Conservation (phyloP, 2,113 vertebrate species). For the Corythaixoides concolor region DNA sequence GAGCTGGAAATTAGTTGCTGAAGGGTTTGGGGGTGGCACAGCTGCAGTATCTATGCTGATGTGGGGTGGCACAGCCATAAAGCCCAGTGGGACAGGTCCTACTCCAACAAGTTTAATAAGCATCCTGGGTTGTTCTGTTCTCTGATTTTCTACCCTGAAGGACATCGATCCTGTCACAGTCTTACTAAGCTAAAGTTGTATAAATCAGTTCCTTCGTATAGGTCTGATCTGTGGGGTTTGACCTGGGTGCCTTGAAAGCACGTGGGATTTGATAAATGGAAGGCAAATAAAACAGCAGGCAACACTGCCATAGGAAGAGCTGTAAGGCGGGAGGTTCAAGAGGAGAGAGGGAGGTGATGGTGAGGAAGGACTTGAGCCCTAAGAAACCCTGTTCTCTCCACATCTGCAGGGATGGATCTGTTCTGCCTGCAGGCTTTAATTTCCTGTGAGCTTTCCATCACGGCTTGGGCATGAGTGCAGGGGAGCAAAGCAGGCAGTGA, state of each 20-base stretch:
- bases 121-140: background rate
- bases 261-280: background rate
- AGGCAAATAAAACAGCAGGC: background rate
- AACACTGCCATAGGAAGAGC: background rate
- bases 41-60: background rate
- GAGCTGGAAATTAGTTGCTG: background rate
- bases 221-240: background rate
- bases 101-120: background rate
- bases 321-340: background rate
- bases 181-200: background rate
- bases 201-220: background rate
- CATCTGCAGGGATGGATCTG: background rate
- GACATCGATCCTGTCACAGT: background rate
- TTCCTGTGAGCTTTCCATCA: background rate
- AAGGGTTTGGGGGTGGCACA: background rate
- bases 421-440: background rate
- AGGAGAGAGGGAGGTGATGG: background rate
- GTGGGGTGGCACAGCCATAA: background rate
- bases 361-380: background rate
- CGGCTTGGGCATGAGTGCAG: background rate
- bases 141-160: background rate
- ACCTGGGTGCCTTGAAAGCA: background rate
- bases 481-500: background rate
- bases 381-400: background rate
- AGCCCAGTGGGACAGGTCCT: rapidly evolving